Evolutionary conservation across 2,888 invertebrate genomes (phyloP).

Genomic region (Syrphus vitripennis): DNA sequence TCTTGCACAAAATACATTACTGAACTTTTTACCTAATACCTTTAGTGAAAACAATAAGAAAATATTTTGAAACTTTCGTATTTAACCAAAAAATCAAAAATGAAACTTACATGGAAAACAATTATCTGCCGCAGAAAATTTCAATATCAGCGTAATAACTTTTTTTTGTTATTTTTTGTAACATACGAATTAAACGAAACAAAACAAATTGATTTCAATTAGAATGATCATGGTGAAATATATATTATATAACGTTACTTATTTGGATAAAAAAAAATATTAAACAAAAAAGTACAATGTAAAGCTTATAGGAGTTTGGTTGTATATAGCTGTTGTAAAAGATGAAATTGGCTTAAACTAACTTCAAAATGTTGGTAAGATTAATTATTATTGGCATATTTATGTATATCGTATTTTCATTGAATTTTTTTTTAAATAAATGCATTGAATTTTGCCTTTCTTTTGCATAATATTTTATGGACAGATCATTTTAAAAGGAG

Average conservation of each 20-base stretch:
- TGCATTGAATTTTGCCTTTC: too few relatives aligned
- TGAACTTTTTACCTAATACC: constrained; percentile 33
- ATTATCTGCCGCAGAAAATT: constrained; percentile 80
- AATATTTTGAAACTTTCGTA: constrained; percentile 22
- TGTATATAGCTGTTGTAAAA: not conserved
- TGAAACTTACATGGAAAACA: constrained; percentile 81
- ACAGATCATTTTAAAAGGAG: too few relatives aligned
- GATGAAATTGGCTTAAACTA: not conserved
- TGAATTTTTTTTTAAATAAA: too few relatives aligned
- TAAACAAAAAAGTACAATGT: not conserved
- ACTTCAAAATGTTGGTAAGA: too few relatives aligned
- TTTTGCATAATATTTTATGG: too few relatives aligned
- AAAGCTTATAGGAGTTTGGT: not conserved
- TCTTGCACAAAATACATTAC: constrained; percentile 33
- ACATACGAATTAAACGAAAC: constrained; percentile 67
- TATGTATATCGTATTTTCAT: too few relatives aligned
- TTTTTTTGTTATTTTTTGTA: constrained; percentile 56
- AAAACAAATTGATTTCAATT: constrained; percentile 57
- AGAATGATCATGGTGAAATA: constrained; percentile 31
- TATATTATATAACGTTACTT: not conserved
- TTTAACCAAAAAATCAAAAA: constrained; percentile 51
- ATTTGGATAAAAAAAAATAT: not conserved
- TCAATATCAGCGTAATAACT: constrained; percentile 80
- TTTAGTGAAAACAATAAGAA: constrained; percentile 19
- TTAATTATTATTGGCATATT: too few relatives aligned